Evolutionary conservation across 2,113 vertebrate genomes (phyloP).

Genomic region (Pituophis catenifer): DNA sequence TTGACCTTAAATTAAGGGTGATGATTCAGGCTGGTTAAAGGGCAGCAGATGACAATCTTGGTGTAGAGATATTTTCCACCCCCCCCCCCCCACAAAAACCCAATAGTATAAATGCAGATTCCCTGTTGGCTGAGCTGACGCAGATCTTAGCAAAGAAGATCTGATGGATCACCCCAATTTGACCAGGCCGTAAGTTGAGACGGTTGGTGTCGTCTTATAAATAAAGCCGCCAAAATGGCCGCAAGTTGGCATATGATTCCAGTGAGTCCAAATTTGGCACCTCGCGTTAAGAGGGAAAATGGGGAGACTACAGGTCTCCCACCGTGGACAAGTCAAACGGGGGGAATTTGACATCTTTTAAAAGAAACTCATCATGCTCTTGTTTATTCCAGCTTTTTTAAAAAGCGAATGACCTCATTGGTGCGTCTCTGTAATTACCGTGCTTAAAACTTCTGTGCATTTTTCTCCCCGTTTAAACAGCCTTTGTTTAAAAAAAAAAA

Average conservation of each 20-base stretch:
- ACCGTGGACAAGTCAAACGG: slow-evolving; percentile 43
- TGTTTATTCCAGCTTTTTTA: slow-evolving; percentile 72
- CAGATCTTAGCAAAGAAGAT: not conserved
- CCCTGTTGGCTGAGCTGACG: not conserved
- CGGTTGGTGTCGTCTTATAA: not conserved
- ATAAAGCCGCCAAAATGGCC: too few relatives aligned
- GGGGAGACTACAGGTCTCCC: slow-evolving; percentile 16
- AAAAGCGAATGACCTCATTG: slow-evolving; percentile 71
- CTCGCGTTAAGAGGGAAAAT: not conserved
- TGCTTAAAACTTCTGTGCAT: slow-evolving; percentile 74
- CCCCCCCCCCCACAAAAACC: too few relatives aligned
- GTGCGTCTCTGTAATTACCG: slow-evolving; percentile 74
- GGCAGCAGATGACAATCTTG: not conserved
- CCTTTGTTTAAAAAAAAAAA: slow-evolving; percentile 68
- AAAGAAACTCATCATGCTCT: slow-evolving; percentile 60
- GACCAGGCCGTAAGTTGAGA: not conserved
- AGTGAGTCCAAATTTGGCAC: not conserved
- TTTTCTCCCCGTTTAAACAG: slow-evolving; percentile 74
- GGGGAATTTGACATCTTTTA: slow-evolving; percentile 51
- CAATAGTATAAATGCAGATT: not conserved
- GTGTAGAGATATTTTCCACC: not conserved
- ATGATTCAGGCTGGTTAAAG: not conserved
- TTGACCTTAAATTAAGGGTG: not conserved
- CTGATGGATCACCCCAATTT: accelerated
- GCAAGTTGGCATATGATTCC: not conserved